Evolutionary conservation across 2,113 vertebrate species (phyloP).

Genomic region (Plecotus auritus): DNA sequence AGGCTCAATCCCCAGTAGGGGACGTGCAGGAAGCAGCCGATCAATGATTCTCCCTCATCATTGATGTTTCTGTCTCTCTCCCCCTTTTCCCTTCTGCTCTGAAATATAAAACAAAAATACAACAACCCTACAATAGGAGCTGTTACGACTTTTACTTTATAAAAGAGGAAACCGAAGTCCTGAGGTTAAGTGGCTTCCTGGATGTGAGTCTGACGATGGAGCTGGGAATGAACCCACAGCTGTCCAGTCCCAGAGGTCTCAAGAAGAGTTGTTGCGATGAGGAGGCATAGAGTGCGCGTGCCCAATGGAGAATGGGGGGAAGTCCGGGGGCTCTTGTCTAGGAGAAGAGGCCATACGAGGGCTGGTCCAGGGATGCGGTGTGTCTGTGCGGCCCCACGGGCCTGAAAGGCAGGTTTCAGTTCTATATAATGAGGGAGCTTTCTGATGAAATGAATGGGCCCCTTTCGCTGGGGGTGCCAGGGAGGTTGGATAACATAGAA

Average conservation of each 20-base stretch:
- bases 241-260: neutral
- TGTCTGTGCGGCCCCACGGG: too few relatives aligned
- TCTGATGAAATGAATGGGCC: neutral
- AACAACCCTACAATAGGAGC: neutral
- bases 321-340: neutral
- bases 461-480: neutral
- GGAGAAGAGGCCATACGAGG: neutral
- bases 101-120: too few relatives aligned
- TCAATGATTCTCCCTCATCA: too few relatives aligned
- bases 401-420: neutral
- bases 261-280: neutral
- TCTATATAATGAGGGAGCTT: neutral
- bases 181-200: neutral
- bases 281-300: neutral
- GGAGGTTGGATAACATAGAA: neutral
- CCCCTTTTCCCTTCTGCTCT: too few relatives aligned
- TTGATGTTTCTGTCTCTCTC: too few relatives aligned
- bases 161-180: neutral
- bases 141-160: neutral
- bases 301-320: neutral
- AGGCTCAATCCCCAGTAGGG: too few relatives aligned
- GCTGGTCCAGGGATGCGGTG: too few relatives aligned
- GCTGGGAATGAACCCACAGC: neutral
- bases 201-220: neutral
- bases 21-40: too few relatives aligned